phyloP scores from a whole-genome alignment of 2,888 invertebrate species.

The Zaprionus obscuricornis region DNA sequence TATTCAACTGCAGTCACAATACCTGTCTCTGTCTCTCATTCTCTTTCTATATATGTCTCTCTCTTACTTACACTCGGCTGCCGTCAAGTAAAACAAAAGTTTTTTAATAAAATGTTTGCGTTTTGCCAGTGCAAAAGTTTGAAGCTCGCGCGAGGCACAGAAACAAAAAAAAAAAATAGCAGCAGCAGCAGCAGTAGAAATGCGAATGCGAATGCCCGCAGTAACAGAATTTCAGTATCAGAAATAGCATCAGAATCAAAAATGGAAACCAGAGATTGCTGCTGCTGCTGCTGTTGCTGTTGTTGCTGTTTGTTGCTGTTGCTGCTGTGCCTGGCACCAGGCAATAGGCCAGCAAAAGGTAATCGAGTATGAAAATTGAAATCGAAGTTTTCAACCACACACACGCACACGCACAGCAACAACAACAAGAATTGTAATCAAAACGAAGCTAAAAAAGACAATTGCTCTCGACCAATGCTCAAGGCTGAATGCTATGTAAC shows the following conservation, averaged over 20 bases:
- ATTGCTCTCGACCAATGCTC: slow-evolving; percentile 8
- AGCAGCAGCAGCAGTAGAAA: too few species aligned
- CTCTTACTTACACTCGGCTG: neutral
- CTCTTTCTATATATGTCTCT: too few species aligned
- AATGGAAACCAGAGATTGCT: slow-evolving; percentile 29
- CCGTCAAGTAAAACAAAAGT: slow-evolving; percentile 70
- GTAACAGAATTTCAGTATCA: slow-evolving; percentile 43
- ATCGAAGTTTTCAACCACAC: slow-evolving; percentile 51
- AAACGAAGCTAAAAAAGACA: slow-evolving; percentile 41
- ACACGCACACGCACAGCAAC: neutral
- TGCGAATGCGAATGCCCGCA: slow-evolving; percentile 39
- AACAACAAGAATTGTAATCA: slow-evolving; percentile 38
- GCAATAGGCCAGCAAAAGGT: slow-evolving; percentile 67
- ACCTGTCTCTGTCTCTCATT: too few species aligned
- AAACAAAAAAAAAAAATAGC: slow-evolving; percentile 16
- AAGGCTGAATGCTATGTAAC: slow-evolving; percentile 1
- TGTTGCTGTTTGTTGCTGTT: too few species aligned
- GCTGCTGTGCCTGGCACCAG: too few species aligned
- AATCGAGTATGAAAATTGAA: slow-evolving; percentile 79
- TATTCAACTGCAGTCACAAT: slow-evolving; percentile 16
- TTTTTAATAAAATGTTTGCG: slow-evolving; percentile 78
- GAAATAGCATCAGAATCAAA: slow-evolving; percentile 36
- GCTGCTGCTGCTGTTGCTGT: too few species aligned
- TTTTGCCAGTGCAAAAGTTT: slow-evolving; percentile 66
- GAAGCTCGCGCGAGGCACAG: slow-evolving; percentile 35